Evolutionary conservation across 2,888 invertebrate species (phyloP), one percentile per base, ranked within the genome.

Genomic region (Cistogaster globosa): DNA sequence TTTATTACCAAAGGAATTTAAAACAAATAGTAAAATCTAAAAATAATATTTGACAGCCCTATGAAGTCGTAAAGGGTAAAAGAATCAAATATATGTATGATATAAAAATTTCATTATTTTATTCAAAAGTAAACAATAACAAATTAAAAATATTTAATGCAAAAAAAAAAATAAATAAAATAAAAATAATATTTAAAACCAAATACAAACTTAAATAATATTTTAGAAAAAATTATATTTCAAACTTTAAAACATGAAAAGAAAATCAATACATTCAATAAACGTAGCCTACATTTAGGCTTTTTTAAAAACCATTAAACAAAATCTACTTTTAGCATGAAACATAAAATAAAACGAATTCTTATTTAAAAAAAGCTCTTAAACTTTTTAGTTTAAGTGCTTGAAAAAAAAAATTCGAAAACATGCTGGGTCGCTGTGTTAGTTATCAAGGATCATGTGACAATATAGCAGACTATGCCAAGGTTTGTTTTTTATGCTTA

Each of bases 391-490:
- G 16, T 57, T 58, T 42, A 74, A 72, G 16, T 67, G 22, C 1
- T 48, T n/a, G 7, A 32, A 68, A 69, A 38, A 26, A 32, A 26
- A 4, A 53, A 63, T 16, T 6, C 9, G 22, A 3, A 62, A 90
- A 87, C 67, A 93, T 93, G 93, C 87, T 93, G 89, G 93, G 90
- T 16, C 91, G 92, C 68, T 93, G 93, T 84, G 93, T 93, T 58
- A 92, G 92, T 84, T 94, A 95, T 90, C 96, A 96, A 93, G 96
- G 96, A 89, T 96, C 96, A 88, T 95, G 94, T 87, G 96, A 97
- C 93, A 96, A 96, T 93, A 95, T 96, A 84, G 90, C 92, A 71
- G 90, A 95, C 94, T 90, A 96, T 95, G 91, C 94, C 94, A 89
- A 96, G 96, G 96, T 96, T 89, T 80, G 92, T 90, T 63, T 9